Base-by-base conservation (phyloP, 2,113 vertebrate species). In the Lampris megalopsis region DNA sequence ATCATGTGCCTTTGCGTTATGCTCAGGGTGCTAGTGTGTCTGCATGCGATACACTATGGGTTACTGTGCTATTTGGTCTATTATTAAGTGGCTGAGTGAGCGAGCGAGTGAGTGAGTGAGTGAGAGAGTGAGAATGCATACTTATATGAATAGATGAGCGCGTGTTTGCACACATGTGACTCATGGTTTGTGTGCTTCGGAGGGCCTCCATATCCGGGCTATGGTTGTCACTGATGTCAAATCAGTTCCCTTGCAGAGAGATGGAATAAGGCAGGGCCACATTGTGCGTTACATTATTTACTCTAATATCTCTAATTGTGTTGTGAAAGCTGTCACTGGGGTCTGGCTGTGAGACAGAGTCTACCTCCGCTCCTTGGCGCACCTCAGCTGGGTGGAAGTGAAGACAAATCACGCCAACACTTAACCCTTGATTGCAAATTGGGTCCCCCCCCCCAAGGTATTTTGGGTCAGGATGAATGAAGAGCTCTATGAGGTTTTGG, bases 1-100 rank as follows among this genome's bases (percentile, higher is more conserved):
- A 76, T 89, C 86, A 85, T 87, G 85, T 87, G 89, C 63, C 80
- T 37, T 10, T 85, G 79, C 64, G 49, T 74, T 87, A 79, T 45
- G n/a, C 76, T 83, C 79, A 68, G 79, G 73, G 75, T 79, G 70
- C 76, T 71, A 80, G 60, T 83, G 79, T 83, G 79, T 69, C 76
- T 68, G 72, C 70, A 68, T 54, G 65, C 64, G 78, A 87, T 81
- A 81, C 57, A 68, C 74, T 50, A 35, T 81, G 83, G 86, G 77
- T 48, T 80, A 54, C 61, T 63, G 63, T 57, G 42, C 41, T 66
- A 63, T 24, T 24, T 24, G 24, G 24, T 24, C 24, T 24, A 24
- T 24, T 24, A 24, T 24, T 24, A 24, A 24, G 24, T 24, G 24
- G 24, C 54, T 5, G 53, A 24, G 48, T 60, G 57, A 62, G 59